These are phyloP conservation scores for Gymnarchus niloticus DNA, from an alignment of 2,113 vertebrate species.

Conservation along the genomic window DNA sequence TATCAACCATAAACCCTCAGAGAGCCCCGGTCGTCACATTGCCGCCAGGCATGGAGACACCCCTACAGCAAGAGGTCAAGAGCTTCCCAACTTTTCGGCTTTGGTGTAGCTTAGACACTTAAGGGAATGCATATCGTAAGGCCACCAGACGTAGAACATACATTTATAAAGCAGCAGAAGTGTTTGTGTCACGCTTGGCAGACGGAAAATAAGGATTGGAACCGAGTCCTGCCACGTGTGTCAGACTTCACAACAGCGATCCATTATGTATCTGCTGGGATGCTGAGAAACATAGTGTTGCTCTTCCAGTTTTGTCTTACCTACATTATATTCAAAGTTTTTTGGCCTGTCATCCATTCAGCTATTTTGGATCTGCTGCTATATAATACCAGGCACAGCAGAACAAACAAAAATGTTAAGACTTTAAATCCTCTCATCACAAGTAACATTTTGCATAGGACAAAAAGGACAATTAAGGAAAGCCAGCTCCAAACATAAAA, in stretches of 20 bases:
- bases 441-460: neutral
- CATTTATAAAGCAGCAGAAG: neutral
- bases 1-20: too few relatives aligned
- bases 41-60: too few relatives aligned
- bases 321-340: neutral
- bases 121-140: conserved; percentile 29
- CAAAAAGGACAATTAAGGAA: neutral
- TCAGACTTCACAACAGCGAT: too few relatives aligned
- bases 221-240: too few relatives aligned
- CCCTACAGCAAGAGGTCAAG: too few relatives aligned
- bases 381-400: neutral
- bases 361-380: neutral
- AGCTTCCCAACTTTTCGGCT: neutral
- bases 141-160: neutral
- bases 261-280: neutral
- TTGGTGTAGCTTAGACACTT: conserved; percentile 27
- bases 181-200: neutral
- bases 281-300: neutral
- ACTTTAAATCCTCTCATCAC: neutral
- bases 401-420: neutral
- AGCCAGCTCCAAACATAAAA: neutral
- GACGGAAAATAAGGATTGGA: neutral
- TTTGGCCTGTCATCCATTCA: neutral
- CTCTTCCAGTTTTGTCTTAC: neutral
- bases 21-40: too few relatives aligned